Percentiles rank a stretch among this genome's conserved stretches.
Conservation (phyloP, 2,797 vertebrate genomes). For the Myioborus melanocephalus region DNA sequence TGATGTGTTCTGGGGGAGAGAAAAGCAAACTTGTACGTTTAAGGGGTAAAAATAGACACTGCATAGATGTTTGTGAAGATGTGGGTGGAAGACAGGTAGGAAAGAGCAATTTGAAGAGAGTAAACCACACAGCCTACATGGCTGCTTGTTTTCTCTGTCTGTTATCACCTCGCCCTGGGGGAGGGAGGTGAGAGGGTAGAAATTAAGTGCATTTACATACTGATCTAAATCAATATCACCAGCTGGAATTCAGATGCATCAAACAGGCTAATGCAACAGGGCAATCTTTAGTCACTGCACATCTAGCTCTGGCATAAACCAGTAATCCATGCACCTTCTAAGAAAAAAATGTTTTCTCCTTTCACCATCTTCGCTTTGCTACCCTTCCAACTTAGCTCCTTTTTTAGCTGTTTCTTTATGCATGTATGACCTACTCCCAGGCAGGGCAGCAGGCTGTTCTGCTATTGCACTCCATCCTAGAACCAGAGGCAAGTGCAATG, state of each 20-base stretch:
- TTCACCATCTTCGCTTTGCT: not conserved
- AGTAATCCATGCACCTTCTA: not conserved
- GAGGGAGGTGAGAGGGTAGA: not conserved
- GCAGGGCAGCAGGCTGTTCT: not conserved
- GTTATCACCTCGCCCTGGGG: not conserved
- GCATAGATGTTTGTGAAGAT: not conserved
- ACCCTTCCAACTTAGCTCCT: fast-evolving
- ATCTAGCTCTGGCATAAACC: not conserved
- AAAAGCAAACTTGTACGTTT: not conserved
- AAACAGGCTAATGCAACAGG: not conserved
- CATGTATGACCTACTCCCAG: not conserved
- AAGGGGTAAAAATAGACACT: not conserved
- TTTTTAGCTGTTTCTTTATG: not conserved
- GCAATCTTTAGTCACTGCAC: not conserved
- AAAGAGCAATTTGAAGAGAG: not conserved
- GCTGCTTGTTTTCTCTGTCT: not conserved
- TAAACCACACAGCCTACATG: not conserved
- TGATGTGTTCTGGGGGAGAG: not conserved
- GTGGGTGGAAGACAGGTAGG: not conserved
- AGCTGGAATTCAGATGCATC: not conserved
- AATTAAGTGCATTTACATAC: not conserved
- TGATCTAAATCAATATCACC: not conserved
- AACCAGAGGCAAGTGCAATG: not conserved
- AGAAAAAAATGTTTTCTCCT: not conserved
- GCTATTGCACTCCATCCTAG: not conserved